Conservation (phyloP, 2,113 vertebrate species). For the Callithrix jacchus region DNA sequence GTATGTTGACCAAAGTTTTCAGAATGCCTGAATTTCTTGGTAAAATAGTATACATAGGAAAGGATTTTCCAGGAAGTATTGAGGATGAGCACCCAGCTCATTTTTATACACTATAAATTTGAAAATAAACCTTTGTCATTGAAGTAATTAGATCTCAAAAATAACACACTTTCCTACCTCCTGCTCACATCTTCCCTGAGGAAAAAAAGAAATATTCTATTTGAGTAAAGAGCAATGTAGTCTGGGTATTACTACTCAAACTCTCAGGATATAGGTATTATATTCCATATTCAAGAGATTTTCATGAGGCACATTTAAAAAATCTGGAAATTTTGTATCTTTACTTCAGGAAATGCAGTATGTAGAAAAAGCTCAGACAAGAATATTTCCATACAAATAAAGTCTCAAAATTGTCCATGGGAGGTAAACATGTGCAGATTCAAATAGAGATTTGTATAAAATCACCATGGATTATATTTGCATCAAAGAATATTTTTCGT, state of each 20-base stretch:
- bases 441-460: background rate
- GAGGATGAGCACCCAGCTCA: background rate
- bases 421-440: background rate
- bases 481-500: background rate
- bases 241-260: background rate
- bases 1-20: background rate
- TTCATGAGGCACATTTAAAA: background rate
- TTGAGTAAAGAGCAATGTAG: background rate
- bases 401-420: background rate
- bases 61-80: background rate
- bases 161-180: background rate
- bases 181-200: background rate
- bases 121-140: background rate
- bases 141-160: background rate
- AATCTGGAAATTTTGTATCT: background rate
- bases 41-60: background rate
- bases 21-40: background rate
- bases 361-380: background rate
- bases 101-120: background rate
- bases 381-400: background rate
- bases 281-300: background rate
- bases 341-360: background rate
- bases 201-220: background rate
- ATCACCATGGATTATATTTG: background rate
- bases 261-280: background rate